A percentile compares a stretch with the other conserved stretches of the same genome.
phyloP scores from a whole-genome alignment of 1,140 invertebrate genomes.

The Nixonia krombeini region DNA sequence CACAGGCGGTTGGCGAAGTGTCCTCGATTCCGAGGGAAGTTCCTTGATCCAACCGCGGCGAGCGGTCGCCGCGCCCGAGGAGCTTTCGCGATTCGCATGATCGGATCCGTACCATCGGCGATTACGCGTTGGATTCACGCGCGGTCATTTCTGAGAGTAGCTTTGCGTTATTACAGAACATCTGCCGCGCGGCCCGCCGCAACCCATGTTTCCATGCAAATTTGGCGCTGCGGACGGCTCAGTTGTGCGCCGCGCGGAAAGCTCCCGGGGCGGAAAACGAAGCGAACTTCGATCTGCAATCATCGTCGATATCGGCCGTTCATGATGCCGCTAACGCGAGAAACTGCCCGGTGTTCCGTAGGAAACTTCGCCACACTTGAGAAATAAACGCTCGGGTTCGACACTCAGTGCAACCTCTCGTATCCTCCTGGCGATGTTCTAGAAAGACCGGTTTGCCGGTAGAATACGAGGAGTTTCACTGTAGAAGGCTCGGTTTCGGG shows the following conservation, averaged over 20 bases:
- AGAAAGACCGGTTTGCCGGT: too few species aligned
- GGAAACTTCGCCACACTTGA: too few species aligned
- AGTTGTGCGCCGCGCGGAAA: constrained; percentile 62
- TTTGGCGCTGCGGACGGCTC: constrained; percentile 54
- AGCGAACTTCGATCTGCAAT: constrained; percentile 52
- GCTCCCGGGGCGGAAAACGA: constrained; percentile 58
- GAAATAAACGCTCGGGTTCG: too few species aligned
- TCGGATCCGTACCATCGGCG: constrained; percentile 16
- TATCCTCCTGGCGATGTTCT: not conserved
- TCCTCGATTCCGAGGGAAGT: too few species aligned
- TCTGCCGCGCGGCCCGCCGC: constrained; percentile 49
- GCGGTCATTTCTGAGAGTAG: too few species aligned
- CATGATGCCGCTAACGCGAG: constrained; percentile 40
- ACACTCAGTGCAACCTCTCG: not conserved
- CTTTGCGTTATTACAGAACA: constrained; percentile 60
- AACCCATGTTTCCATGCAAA: constrained; percentile 63
- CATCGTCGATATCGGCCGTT: constrained; percentile 38
- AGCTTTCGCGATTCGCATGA: constrained; percentile 47
- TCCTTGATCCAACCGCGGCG: constrained; percentile 31
- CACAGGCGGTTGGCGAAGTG: constrained; percentile 1
- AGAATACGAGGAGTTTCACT: not conserved
- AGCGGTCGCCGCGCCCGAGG: constrained; percentile 38
- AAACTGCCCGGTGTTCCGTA: constrained; percentile 35
- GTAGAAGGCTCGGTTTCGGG: constrained; percentile 6
- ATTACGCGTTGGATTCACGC: constrained; percentile 49